Evolutionary conservation across 2,888 invertebrate species (phyloP), one percentile per base, ranked within the genome.

Genomic region (Timema podura): DNA sequence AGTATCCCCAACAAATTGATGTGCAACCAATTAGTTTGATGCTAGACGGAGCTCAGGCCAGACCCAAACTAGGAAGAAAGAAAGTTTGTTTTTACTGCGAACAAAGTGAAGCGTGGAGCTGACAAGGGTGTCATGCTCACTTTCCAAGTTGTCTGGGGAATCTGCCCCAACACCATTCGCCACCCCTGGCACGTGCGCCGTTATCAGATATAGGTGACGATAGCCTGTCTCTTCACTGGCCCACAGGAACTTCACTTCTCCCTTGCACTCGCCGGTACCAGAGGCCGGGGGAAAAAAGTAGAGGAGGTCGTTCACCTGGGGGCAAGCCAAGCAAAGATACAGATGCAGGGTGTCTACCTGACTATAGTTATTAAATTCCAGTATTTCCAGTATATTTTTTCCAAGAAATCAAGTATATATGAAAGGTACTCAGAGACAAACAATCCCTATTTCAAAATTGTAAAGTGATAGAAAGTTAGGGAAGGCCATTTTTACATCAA

Each of bases 221-320:
- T 87, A 95, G 0, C 96, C 96, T 0, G 91, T 91, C 79, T 95
- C 93, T 82, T 98, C 97, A 57, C 93, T 94, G 0, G 94, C 94
- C 95, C 96, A 97, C 66, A 98, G 85, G 81, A 96, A 96, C 72
- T 84, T 83, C 1, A 85, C 80, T 72, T 82, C 81, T 69, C 80
- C 80, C 16, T 80, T 78, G 71, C 87, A 85, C 11, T 79, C 80
- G 76, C n/a, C 75, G 75, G 51, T 48, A 30, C 30, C 30, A 30
- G 30, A 30, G 2, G 30, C 30, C 57, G 86, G 83, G 8, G 91
- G 90, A 73, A 96, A 83, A 81, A 96, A 96, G 80, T 94, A 86
- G 0, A 97, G 83, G 72, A 96, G 86, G 80, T 97, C 96, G 80
- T 96, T 94, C 45, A 85, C 84, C 85, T 85, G 76, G 7, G 76